These are phyloP conservation scores for Antrozous pallidus DNA, from an alignment of 2,797 vertebrate genomes.

Conservation along the genomic window DNA sequence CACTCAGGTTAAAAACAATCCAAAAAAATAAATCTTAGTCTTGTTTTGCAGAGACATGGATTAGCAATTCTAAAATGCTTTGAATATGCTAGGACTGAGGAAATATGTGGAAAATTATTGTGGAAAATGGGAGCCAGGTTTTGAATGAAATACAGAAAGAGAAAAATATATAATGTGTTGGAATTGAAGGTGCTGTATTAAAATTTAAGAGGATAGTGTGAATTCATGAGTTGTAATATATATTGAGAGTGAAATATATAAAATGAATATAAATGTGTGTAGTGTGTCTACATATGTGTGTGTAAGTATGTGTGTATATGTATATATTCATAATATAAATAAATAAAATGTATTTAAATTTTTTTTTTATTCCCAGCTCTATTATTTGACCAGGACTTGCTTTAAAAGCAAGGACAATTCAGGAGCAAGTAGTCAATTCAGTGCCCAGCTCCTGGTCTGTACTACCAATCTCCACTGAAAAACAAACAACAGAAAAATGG, in stretches of 20 bases:
- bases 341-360: background rate
- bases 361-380: background rate
- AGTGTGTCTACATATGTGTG: background rate
- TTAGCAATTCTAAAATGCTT: background rate
- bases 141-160: background rate
- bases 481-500: background rate
- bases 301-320: background rate
- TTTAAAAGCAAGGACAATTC: background rate
- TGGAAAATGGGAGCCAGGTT: background rate
- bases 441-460: background rate
- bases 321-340: background rate
- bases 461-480: background rate
- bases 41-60: background rate
- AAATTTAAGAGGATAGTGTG: background rate
- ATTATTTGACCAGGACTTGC: background rate
- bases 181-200: background rate
- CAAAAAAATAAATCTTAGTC: conserved; percentile 31
- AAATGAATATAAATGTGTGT: background rate
- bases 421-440: background rate
- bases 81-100: background rate
- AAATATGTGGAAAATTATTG: background rate
- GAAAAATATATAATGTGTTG: background rate
- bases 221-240: background rate
- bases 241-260: background rate
- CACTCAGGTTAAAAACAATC: background rate